Evolutionary conservation across 2,797 vertebrate genomes (phyloP).

Genomic region (Falco berigora): DNA sequence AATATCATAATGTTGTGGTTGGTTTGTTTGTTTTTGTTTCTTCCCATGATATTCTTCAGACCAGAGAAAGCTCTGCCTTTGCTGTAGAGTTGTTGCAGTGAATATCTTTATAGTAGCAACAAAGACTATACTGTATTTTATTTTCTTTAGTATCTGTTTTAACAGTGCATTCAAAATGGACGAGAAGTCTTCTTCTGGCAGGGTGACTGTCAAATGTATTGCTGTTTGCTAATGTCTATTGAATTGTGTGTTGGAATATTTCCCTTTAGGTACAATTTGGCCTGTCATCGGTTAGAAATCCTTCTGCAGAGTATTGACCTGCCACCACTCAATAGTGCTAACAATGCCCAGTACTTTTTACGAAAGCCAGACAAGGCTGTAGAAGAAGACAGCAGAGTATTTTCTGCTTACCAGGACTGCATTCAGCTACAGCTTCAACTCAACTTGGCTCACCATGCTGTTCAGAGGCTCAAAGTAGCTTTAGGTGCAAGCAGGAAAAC

Average conservation of each 20-base stretch:
- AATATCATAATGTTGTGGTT: background rate
- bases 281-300: slow-evolving; percentile 95
- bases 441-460: slow-evolving; percentile 95
- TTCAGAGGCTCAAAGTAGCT: slow-evolving; percentile 91
- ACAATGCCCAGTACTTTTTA: slow-evolving; percentile 97
- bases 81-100: background rate
- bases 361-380: slow-evolving; percentile 97
- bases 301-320: slow-evolving; percentile 96
- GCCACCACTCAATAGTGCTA: slow-evolving; percentile 95
- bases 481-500: slow-evolving; percentile 85
- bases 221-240: background rate
- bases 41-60: background rate
- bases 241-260: background rate
- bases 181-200: background rate
- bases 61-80: background rate
- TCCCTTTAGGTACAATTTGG: slow-evolving; percentile 88
- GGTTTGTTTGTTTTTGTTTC: background rate
- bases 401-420: slow-evolving; percentile 98
- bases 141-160: background rate
- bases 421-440: slow-evolving; percentile 96
- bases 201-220: background rate
- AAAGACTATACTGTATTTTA: background rate
- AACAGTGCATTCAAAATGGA: background rate
- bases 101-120: background rate
- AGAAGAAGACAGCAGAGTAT: slow-evolving; percentile 95